A percentile compares a stretch with the other conserved stretches of the same genome.
Conservation (phyloP, 2,888 invertebrate species). For the Subacronicta megacephala region DNA sequence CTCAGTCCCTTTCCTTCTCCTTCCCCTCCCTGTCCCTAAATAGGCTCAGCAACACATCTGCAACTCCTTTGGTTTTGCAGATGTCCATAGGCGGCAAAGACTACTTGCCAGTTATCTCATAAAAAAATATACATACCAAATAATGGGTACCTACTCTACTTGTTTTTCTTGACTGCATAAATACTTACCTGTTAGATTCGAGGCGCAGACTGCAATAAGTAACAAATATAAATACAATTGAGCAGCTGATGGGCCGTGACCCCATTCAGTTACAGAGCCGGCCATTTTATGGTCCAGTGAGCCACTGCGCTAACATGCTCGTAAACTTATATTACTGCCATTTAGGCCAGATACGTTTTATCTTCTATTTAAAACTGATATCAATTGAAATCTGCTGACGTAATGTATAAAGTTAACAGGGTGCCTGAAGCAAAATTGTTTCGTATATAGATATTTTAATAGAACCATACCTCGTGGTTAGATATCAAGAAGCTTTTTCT, state of each 20-base stretch:
- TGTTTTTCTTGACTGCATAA: background rate
- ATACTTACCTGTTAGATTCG: background rate
- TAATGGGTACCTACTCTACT: no score
- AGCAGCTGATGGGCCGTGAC: constrained; percentile 28
- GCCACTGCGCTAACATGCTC: constrained; percentile 27
- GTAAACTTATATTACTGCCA: constrained; percentile 47
- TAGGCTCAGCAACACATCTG: no score
- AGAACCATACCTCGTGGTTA: background rate
- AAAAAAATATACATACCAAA: no score
- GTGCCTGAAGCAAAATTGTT: background rate
- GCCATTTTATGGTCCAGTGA: constrained; percentile 26
- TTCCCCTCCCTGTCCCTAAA: no score
- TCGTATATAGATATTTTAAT: no score
- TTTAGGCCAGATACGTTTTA: constrained; percentile 30
- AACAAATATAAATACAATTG: constrained; percentile 31
- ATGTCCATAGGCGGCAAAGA: no score
- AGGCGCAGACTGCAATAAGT: constrained; percentile 16
- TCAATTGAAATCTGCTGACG: constrained; percentile 38
- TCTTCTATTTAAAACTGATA: constrained; percentile 30
- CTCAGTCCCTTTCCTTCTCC: no score
- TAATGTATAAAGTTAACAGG: constrained; percentile 24
- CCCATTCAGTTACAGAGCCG: constrained; percentile 31
- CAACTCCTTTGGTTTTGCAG: no score
- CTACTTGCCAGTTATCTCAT: no score
- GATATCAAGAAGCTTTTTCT: background rate